phyloP scores from a whole-genome alignment of 1,140 invertebrate species.

The Mylabris phalerata region DNA sequence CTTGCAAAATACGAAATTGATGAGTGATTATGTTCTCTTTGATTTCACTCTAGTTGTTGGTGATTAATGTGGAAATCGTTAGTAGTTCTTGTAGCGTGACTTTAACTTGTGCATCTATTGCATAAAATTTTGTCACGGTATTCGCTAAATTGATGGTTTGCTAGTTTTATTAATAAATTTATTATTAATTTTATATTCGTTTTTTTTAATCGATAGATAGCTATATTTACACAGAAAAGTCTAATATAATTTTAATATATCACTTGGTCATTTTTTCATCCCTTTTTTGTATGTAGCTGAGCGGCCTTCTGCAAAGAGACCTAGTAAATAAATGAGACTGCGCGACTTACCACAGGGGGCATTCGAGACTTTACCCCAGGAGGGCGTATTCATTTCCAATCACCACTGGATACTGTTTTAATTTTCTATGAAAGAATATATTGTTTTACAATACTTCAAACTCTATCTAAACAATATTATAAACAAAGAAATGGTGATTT shows the following conservation, averaged over 20 bases:
- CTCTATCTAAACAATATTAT: slow-evolving; percentile 7
- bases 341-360: slow-evolving; percentile 40
- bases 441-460: slow-evolving; percentile 39
- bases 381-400: slow-evolving; percentile 43
- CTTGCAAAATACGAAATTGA: slow-evolving; percentile 13
- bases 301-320: slow-evolving; percentile 35
- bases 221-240: not conserved
- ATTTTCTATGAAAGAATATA: slow-evolving; percentile 39
- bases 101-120: slow-evolving; percentile 5
- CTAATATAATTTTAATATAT: slow-evolving; percentile 1
- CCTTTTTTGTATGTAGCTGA: not conserved
- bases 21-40: slow-evolving; percentile 7
- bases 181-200: not conserved
- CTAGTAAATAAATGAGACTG: slow-evolving; percentile 40
- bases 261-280: not conserved
- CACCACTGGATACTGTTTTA: slow-evolving; percentile 43
- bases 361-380: slow-evolving; percentile 31
- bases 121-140: slow-evolving; percentile 16
- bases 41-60: slow-evolving; percentile 1
- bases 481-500: too few relatives aligned
- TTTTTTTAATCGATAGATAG: not conserved
- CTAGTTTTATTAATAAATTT: not conserved
- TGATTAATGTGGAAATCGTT: slow-evolving; percentile 16
- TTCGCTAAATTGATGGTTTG: slow-evolving; percentile 2
- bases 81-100: slow-evolving; percentile 10